A percentile compares a stretch with the other conserved stretches of the same genome.
Evolutionary conservation across 2,797 vertebrate genomes (phyloP).

Genomic region (Adelosebastes latens): DNA sequence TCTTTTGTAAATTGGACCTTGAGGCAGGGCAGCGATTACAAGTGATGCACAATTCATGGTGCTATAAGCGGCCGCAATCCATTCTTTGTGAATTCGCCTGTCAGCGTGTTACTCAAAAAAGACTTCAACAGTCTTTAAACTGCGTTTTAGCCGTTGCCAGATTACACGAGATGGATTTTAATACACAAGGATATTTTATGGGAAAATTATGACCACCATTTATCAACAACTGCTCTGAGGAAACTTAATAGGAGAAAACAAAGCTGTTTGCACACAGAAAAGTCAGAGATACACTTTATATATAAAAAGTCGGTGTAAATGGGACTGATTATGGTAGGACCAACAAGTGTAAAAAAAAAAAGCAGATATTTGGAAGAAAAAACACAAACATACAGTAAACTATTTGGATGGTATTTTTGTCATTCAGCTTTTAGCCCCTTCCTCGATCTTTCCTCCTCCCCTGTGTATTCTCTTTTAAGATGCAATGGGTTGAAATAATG

Average conservation of each 20-base stretch:
- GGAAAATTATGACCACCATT: background rate
- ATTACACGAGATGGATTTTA: background rate
- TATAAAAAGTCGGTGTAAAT: background rate
- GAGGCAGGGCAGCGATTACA: too few relatives aligned
- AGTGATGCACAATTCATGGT: background rate
- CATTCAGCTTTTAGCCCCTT: background rate
- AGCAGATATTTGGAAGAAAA: background rate
- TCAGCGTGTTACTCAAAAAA: background rate
- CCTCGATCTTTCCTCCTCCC: background rate
- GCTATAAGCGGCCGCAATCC: background rate
- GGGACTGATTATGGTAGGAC: background rate
- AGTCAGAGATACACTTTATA: too few relatives aligned
- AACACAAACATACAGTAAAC: background rate
- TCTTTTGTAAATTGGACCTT: background rate
- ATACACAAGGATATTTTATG: background rate
- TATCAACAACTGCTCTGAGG: background rate
- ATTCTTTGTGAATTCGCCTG: background rate
- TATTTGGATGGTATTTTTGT: background rate
- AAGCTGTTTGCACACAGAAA: too few relatives aligned
- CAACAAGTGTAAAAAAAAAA: background rate
- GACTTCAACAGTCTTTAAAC: background rate
- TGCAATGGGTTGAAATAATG: conserved; percentile 15
- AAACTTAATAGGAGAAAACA: background rate
- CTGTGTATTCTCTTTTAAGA: conserved; percentile 6
- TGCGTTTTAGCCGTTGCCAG: background rate